Conservation (phyloP, 2,888 invertebrate genomes). For the Andrena chrysosceles region DNA sequence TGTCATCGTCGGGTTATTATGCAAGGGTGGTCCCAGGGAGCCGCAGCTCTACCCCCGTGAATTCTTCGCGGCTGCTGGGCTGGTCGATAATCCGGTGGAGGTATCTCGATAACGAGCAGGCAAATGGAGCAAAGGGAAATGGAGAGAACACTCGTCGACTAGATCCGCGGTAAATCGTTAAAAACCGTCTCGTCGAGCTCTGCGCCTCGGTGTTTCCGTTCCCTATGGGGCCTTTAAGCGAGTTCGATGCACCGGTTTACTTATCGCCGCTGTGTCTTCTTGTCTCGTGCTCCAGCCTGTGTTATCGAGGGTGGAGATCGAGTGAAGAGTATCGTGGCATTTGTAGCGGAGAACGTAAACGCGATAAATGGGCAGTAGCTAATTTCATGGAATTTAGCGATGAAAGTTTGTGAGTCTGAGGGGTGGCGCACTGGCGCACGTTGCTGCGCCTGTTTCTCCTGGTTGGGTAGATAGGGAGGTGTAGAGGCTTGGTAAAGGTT, state of each 20-base stretch:
- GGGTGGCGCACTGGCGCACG: too few relatives aligned
- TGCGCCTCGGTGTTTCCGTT: conserved; percentile 21
- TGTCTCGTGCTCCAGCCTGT: not conserved
- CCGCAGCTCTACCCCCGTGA: conserved; percentile 27
- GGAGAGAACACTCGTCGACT: not conserved
- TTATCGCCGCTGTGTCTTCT: not conserved
- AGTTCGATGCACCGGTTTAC: conserved; percentile 19
- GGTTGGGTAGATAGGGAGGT: not conserved
- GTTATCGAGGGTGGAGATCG: not conserved
- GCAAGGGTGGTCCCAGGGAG: conserved; percentile 51
- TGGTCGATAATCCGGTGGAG: conserved; percentile 20
- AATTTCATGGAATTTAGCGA: too few relatives aligned
- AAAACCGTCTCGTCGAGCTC: conserved; percentile 25
- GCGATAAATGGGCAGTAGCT: too few relatives aligned
- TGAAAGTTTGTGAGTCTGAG: too few relatives aligned
- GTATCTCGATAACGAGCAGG: conserved; percentile 10
- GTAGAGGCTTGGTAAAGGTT: not conserved
- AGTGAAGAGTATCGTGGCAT: too few relatives aligned
- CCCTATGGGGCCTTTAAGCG: conserved; percentile 4
- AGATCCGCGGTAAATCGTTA: conserved; percentile 32
- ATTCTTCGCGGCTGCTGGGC: conserved; percentile 8
- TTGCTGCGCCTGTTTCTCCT: not conserved
- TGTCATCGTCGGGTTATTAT: conserved; percentile 72
- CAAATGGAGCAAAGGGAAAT: not conserved
- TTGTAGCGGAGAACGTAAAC: too few relatives aligned